phyloP scores from a whole-genome alignment of 2,113 vertebrate species.

The Caranx ignobilis region DNA sequence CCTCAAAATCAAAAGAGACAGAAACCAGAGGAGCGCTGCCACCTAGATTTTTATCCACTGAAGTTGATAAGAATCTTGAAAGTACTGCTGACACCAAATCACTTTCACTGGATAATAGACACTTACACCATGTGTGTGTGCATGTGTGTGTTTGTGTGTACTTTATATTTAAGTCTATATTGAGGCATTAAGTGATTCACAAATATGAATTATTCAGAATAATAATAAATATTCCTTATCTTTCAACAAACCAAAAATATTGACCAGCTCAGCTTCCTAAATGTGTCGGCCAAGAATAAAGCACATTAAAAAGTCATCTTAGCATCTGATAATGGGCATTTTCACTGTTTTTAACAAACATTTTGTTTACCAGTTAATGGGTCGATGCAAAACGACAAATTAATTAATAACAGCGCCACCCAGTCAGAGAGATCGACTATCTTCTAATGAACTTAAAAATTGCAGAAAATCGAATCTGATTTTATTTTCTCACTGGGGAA shows the following conservation, averaged over 20 bases:
- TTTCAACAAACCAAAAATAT: neutral
- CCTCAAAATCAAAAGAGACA: neutral
- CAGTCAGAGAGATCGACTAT: conserved; percentile 2
- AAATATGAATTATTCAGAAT: neutral
- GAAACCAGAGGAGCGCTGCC: neutral
- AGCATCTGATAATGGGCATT: neutral
- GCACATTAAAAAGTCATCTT: neutral
- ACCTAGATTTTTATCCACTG: neutral
- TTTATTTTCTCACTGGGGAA: conserved; percentile 24
- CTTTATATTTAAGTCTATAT: neutral
- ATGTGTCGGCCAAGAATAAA: neutral
- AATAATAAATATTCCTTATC: neutral
- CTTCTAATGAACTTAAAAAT: conserved; percentile 20
- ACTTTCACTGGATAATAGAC: neutral
- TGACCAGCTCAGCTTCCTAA: neutral
- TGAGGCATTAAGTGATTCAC: neutral
- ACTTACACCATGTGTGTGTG: neutral
- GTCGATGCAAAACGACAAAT: conserved; percentile 5
- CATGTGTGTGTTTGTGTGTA: neutral
- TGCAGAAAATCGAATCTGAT: conserved; percentile 5
- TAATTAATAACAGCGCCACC: neutral
- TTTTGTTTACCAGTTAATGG: neutral
- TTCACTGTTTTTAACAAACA: neutral
- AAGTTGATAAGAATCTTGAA: conserved; percentile 7
- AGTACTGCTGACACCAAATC: neutral